Conservation (phyloP, 2,113 vertebrate species). For the Hippocampus comes region DNA sequence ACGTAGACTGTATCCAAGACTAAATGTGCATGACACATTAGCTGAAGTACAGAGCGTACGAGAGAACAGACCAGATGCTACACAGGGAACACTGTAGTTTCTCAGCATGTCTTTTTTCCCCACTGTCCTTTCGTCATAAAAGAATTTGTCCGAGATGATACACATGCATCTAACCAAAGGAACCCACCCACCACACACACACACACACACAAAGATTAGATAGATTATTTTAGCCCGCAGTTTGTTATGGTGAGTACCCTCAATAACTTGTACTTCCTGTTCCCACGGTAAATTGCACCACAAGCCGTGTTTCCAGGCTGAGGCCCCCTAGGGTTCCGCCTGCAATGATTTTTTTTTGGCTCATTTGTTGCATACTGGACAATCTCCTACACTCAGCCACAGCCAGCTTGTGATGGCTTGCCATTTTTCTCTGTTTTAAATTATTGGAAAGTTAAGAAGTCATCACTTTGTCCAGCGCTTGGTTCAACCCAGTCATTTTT, state of each 20-base stretch:
- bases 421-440: neutral
- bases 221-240: slow-evolving; percentile 58
- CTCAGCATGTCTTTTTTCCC: slow-evolving; percentile 11
- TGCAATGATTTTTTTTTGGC: slow-evolving; percentile 6
- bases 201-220: slow-evolving; percentile 47
- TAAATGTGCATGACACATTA: slow-evolving; percentile 1
- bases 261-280: slow-evolving; percentile 69
- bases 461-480: neutral
- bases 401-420: neutral
- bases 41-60: neutral
- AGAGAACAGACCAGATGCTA: slow-evolving; percentile 13
- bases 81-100: slow-evolving; percentile 16
- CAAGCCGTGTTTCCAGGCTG: slow-evolving; percentile 37
- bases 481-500: neutral
- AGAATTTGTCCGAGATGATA: slow-evolving; percentile 6
- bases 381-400: neutral
- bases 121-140: slow-evolving; percentile 11
- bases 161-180: slow-evolving; percentile 11
- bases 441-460: neutral
- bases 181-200: neutral
- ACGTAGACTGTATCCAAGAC: neutral
- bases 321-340: slow-evolving; percentile 44
- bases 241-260: slow-evolving; percentile 47
- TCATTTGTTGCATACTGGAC: neutral
- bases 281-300: slow-evolving; percentile 57